Base-by-base conservation (phyloP, 2,888 invertebrate genomes). In the Ctena decussata region DNA sequence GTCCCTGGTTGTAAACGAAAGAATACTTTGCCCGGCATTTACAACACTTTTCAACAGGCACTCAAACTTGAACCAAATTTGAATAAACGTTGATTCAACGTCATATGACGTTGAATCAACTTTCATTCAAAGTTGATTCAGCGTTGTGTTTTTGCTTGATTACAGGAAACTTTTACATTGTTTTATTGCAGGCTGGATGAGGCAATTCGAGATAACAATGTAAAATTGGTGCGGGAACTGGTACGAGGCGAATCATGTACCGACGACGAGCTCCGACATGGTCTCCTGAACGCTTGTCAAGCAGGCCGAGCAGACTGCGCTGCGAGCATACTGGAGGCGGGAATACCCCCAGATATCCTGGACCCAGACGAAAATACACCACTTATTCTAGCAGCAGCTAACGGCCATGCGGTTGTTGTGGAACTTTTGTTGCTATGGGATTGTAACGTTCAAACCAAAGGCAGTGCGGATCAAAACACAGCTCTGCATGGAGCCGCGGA, bases 401-500 rank as follows among this genome's bases (percentile, higher is more conserved):
- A 89, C 15, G 94, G 93, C 5, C 92, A 93, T 71, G 75, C 86
- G 6, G 89, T 80, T 1, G 89, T 93, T 8, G 91, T 94, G 1
- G 91, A 93, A 41, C 86, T 93, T 11, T 89, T 95, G 15, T 53
- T 94, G 6, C 85, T 92, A 6, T 93, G 93, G 92, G 92, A 92
- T 32, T 92, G 93, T 86, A 89, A 93, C 73, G 87, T 93, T 0
- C 86, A 86, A 24, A 71, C 87, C 21, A 85, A 84, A 32, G 89
- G 90, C 11, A 93, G 93, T 3, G 86, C 91, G 1, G 87, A 91
- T 18, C 91, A 89, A 24, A 92, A 93, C 76, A 92, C 93, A 0
- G 92, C 94, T 11, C 89, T 95, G 12, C 94, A 94, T 84, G 87
- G 91, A 44, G 94, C 94, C 12, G 94, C 94, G 8, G 89, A 90